Percentiles rank a stretch among this genome's conserved stretches.
Evolutionary conservation across 2,888 invertebrate species (phyloP).

Genomic region (Hypena proboscidalis): DNA sequence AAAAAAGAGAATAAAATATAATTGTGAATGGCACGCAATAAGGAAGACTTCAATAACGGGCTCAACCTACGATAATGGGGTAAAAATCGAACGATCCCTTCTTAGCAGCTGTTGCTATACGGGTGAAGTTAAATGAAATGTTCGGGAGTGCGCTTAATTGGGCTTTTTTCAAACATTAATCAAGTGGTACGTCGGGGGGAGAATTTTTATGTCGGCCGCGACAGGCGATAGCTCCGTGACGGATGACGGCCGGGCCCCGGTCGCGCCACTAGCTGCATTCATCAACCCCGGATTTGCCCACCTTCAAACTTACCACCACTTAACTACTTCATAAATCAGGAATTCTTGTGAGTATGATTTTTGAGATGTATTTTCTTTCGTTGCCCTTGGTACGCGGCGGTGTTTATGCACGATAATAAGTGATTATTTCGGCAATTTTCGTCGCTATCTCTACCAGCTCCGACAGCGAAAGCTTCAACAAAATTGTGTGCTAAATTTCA

Average conservation of each 20-base stretch:
- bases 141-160: conserved; percentile 76
- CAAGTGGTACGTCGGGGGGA: conserved; percentile 74
- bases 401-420: too few relatives aligned
- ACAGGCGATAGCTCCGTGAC: conserved; percentile 68
- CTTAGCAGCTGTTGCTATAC: conserved; percentile 61
- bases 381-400: too few relatives aligned
- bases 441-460: too few relatives aligned
- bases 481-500: too few relatives aligned
- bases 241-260: conserved; percentile 62
- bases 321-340: conserved; percentile 1
- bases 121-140: conserved; percentile 72
- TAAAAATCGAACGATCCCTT: conserved; percentile 42
- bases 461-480: too few relatives aligned
- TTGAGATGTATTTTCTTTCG: too few relatives aligned
- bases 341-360: too few relatives aligned
- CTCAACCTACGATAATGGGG: conserved; percentile 45
- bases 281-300: conserved; percentile 56
- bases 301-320: conserved; percentile 29
- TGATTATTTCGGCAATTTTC: too few relatives aligned
- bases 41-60: conserved; percentile 23
- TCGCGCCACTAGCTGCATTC: conserved; percentile 63
- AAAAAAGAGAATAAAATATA: too few relatives aligned
- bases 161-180: conserved; percentile 83
- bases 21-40: conserved; percentile 13
- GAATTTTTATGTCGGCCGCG: conserved; percentile 73